phyloP scores from a whole-genome alignment of 2,888 invertebrate species.

The Acanthosoma haemorrhoidale region DNA sequence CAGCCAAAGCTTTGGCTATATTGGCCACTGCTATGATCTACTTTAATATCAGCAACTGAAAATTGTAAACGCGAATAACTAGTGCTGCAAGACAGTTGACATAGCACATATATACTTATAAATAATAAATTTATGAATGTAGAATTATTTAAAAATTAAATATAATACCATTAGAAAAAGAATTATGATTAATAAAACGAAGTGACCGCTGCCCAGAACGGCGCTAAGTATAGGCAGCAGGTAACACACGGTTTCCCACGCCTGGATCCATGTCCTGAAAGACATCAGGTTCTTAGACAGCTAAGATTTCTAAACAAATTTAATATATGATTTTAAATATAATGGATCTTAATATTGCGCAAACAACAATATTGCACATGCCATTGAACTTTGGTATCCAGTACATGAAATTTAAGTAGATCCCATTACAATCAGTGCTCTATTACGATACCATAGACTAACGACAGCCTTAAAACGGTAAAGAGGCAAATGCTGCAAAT shows the following conservation, averaged over 20 bases:
- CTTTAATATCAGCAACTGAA: not conserved
- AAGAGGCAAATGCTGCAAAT: slow-evolving; percentile 14
- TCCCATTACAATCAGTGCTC: too few relatives aligned
- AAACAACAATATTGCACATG: too few relatives aligned
- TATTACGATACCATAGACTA: too few relatives aligned
- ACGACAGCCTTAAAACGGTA: too few relatives aligned
- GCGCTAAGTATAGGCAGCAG: not conserved
- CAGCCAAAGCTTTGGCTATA: too few relatives aligned
- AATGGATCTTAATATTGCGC: too few relatives aligned
- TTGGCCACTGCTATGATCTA: not conserved
- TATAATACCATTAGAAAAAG: not conserved
- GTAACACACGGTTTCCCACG: not conserved
- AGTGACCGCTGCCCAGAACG: not conserved
- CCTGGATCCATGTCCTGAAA: too few relatives aligned
- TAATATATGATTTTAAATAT: too few relatives aligned
- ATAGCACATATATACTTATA: not conserved
- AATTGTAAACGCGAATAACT: not conserved
- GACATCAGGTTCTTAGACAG: too few relatives aligned
- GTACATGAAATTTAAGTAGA: too few relatives aligned
- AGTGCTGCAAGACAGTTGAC: not conserved
- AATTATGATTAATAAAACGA: not conserved
- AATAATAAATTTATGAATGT: not conserved
- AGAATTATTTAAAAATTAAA: not conserved
- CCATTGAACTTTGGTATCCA: too few relatives aligned
- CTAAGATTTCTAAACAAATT: too few relatives aligned